A percentile compares a stretch with the other conserved stretches of the same genome.
Conservation (phyloP, 2,888 invertebrate species). For the Polia nebulosa region DNA sequence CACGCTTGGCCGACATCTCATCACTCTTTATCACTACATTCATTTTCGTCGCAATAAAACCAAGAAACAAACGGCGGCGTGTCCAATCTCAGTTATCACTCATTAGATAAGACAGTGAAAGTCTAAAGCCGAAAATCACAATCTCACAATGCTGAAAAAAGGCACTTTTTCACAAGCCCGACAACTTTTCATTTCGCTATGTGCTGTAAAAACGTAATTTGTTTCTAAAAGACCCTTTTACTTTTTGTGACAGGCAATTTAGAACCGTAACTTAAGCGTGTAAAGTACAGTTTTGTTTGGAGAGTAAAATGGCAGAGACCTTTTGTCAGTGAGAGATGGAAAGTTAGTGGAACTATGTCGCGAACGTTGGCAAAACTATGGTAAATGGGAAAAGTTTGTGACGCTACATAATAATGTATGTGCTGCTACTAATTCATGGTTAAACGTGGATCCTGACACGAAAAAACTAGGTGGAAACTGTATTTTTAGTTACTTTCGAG, state of each 20-base stretch:
- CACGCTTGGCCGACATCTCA: slow-evolving; percentile 60
- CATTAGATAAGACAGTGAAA: slow-evolving; percentile 73
- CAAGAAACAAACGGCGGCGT: slow-evolving; percentile 53
- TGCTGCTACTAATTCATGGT: slow-evolving; percentile 62
- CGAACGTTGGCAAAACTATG: slow-evolving; percentile 65
- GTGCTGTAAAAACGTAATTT: slow-evolving; percentile 76
- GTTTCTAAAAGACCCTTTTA: slow-evolving; percentile 67
- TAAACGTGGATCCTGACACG: slow-evolving; percentile 52
- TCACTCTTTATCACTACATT: slow-evolving; percentile 66
- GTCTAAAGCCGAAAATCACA: slow-evolving; percentile 60
- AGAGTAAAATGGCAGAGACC: slow-evolving; percentile 38
- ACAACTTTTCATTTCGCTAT: slow-evolving; percentile 70
- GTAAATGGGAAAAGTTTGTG: slow-evolving; percentile 66
- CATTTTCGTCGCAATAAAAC: slow-evolving; percentile 68
- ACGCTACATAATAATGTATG: slow-evolving; percentile 64
- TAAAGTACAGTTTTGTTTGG: slow-evolving; percentile 53
- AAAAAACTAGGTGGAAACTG: slow-evolving; percentile 38
- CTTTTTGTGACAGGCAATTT: slow-evolving; percentile 42
- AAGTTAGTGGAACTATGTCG: slow-evolving; percentile 66
- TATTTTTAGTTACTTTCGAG: slow-evolving; percentile 11
- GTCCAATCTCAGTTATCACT: slow-evolving; percentile 70
- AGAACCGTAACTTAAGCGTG: slow-evolving; percentile 33
- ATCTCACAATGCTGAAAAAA: slow-evolving; percentile 57
- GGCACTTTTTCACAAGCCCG: slow-evolving; percentile 53
- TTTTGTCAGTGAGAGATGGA: slow-evolving; percentile 32